Conservation (phyloP, 2,113 vertebrate species). For the Hippocampus comes region DNA sequence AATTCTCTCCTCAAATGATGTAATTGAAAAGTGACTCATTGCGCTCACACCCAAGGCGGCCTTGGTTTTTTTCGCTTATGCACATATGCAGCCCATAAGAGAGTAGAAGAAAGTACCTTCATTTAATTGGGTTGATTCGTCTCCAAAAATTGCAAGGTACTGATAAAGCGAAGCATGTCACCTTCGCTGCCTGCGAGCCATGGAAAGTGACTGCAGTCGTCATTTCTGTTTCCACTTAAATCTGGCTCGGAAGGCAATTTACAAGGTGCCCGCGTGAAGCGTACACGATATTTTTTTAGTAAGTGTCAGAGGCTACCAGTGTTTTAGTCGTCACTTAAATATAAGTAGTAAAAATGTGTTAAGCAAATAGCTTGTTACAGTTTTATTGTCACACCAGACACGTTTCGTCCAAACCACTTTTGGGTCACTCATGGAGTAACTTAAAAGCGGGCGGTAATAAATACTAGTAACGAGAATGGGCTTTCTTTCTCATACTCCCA, state of each 20-base stretch:
- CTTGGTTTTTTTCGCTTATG: neutral
- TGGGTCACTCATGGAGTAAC: constrained; percentile 6
- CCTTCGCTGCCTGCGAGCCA: neutral
- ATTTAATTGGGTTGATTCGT: neutral
- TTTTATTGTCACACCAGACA: constrained; percentile 61
- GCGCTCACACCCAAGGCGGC: constrained; percentile 23
- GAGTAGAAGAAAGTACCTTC: neutral
- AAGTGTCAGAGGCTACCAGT: constrained; percentile 62
- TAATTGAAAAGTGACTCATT: constrained; percentile 62
- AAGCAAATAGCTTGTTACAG: constrained; percentile 61
- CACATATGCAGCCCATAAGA: neutral
- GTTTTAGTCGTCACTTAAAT: constrained; percentile 64
- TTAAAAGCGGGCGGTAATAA: constrained; percentile 1
- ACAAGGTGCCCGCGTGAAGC: constrained; percentile 58
- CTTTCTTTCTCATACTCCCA: constrained; percentile 4
- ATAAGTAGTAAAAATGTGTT: constrained; percentile 65
- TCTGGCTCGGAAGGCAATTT: constrained; percentile 46
- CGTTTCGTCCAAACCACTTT: constrained; percentile 34
- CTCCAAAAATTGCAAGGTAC: neutral
- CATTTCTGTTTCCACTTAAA: constrained; percentile 69
- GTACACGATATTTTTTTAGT: constrained; percentile 61
- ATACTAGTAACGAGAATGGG: constrained; percentile 7
- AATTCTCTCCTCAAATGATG: constrained; percentile 66
- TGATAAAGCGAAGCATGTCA: neutral
- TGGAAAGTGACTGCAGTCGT: constrained; percentile 37